Evolutionary conservation across 2,888 invertebrate species (phyloP).

Genomic region (Macrosoma leucophasiata): DNA sequence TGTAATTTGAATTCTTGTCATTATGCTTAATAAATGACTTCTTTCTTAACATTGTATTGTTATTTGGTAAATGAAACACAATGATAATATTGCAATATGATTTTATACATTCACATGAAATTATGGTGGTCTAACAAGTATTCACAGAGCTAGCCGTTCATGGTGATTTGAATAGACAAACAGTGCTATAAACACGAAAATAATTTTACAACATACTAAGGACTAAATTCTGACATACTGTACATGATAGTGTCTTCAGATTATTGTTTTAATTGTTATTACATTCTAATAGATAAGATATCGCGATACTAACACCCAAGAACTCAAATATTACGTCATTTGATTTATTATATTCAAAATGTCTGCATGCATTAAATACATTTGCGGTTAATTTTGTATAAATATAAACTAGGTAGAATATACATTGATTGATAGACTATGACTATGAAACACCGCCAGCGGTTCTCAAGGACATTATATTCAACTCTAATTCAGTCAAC

Average conservation of each 20-base stretch:
- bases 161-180: conserved; percentile 57
- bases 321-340: conserved; percentile 8
- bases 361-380: conserved; percentile 34
- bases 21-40: too few relatives aligned
- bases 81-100: conserved; percentile 41
- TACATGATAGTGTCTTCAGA: conserved; percentile 12
- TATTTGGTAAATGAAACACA: conserved; percentile 34
- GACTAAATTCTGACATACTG: conserved; percentile 38
- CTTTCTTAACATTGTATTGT: conserved; percentile 6
- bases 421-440: conserved; percentile 19
- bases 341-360: conserved; percentile 25
- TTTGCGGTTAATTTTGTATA: conserved; percentile 4
- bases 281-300: conserved; percentile 9
- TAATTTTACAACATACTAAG: conserved; percentile 40
- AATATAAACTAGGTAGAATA: conserved; percentile 9
- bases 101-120: conserved; percentile 66
- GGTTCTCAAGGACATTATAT: conserved; percentile 34
- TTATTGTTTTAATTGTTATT: too few relatives aligned
- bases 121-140: conserved; percentile 51
- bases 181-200: conserved; percentile 52
- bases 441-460: conserved; percentile 51
- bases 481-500: too few relatives aligned
- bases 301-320: too few relatives aligned
- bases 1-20: too few relatives aligned
- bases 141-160: conserved; percentile 53